These are phyloP conservation scores for Melanotaenia nigrans DNA, from an alignment of 2,797 vertebrate genomes.

Conservation along the genomic window DNA sequence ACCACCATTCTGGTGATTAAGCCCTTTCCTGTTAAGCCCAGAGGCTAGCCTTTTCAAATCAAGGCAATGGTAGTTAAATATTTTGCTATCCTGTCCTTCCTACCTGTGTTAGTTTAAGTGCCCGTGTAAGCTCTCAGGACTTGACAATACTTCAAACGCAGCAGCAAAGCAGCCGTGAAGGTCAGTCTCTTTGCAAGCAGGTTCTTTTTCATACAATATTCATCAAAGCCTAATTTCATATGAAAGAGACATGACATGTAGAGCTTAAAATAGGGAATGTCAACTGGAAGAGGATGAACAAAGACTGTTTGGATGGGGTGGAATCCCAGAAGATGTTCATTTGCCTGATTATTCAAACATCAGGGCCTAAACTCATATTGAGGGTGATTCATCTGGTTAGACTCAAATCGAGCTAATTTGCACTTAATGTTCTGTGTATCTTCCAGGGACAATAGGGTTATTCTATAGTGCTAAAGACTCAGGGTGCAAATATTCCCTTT, in stretches of 20 bases:
- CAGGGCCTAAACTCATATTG: conserved; percentile 18
- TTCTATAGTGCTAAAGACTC: background rate
- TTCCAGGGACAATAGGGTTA: conserved; percentile 8
- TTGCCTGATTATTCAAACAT: conserved; percentile 23
- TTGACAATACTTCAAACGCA: conserved; percentile 73
- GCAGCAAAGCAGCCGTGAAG: conserved; percentile 74
- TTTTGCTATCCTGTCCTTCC: conserved; percentile 65
- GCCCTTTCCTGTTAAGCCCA: conserved; percentile 59
- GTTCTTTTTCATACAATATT: conserved; percentile 81
- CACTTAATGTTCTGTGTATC: background rate
- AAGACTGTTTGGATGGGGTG: conserved; percentile 42
- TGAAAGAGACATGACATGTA: conserved; percentile 74
- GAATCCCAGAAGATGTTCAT: conserved; percentile 22
- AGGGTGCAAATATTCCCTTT: conserved; percentile 21
- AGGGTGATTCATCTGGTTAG: conserved; percentile 26
- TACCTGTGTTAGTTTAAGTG: conserved; percentile 67
- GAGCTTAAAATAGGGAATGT: conserved; percentile 70
- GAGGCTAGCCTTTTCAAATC: conserved; percentile 72
- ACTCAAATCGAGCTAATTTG: conserved; percentile 19
- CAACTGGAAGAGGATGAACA: conserved; percentile 62
- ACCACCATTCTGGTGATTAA: conserved; percentile 71
- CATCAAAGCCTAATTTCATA: conserved; percentile 80
- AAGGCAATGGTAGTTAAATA: conserved; percentile 71
- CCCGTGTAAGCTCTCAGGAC: conserved; percentile 61
- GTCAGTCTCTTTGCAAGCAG: conserved; percentile 71